Base-by-base conservation (phyloP, 1,140 invertebrate genomes). In the Brachionus calyciflorus region DNA sequence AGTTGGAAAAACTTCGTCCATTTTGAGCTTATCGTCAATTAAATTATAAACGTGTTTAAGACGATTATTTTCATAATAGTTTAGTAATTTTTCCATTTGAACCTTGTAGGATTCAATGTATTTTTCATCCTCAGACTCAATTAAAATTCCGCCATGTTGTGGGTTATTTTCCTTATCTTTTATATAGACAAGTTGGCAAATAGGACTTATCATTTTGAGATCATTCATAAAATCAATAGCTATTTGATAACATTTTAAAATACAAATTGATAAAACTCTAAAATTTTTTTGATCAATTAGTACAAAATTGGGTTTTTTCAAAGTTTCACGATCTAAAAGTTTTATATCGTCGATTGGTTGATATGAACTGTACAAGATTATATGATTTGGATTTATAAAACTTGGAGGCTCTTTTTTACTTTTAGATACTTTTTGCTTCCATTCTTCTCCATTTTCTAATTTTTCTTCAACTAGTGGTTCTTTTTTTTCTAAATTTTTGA, bases 11-110 rank as follows among this genome's bases (percentile, higher is more conserved):
- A 65, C 24, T 44, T 65, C 60, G 1, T 65, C 37, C 24, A 17
- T 9, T 44, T 28, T 41, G 3, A 65, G 37, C 9, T 65, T 65
- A 9, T 41, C 37, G 26, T 65, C 60, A 10, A 65, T 65, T 44
- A 65, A 19, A 44, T 44, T 65, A 19, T 65, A 65, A 44, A 65
- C 37, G 12, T 65, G 60, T 44, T 65, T 65, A 4, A 65, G 60
- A 10, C 60, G 33, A 44, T 65, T 65, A 24, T 65, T 65, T 65
- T 65, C 60, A 26, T 65, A 65, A 46, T 30, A 65, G 24, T 65
- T 24, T 10, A 65, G 14, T 46, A 65, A 24, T 65, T 65, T 65
- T 44, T 65, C 21, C 60, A 65, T 24, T 65, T 65, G 37, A 65
- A 10, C 33, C 30, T 24, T 65, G 9, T 65, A 65, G 2, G 60